These are phyloP conservation scores for Atlantisia rogersi DNA, from an alignment of 2,113 vertebrate genomes.

Conservation along the genomic window DNA sequence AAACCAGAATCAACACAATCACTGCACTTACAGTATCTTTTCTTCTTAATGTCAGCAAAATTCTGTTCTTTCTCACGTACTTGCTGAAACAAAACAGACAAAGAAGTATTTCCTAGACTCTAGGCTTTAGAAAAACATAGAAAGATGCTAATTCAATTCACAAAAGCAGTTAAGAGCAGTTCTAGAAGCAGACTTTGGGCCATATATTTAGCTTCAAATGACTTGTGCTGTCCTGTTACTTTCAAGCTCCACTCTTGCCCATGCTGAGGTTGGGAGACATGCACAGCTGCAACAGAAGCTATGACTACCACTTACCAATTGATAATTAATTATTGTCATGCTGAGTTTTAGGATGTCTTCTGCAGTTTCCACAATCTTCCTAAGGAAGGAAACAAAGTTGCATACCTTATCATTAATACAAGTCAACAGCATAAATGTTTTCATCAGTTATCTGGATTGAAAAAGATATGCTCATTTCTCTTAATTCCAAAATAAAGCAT, in stretches of 20 bases:
- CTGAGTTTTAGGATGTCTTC: slow-evolving; percentile 24
- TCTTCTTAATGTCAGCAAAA: slow-evolving; percentile 57
- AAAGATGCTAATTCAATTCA: neutral
- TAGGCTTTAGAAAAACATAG: neutral
- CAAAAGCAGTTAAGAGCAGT: neutral
- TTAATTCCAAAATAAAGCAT: neutral
- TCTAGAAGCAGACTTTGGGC: neutral
- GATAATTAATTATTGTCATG: neutral
- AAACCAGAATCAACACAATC: neutral
- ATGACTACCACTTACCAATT: slow-evolving; percentile 54
- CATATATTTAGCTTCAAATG: neutral
- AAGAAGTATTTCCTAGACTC: neutral
- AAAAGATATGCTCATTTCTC: neutral
- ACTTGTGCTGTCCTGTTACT: neutral
- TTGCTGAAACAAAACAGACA: slow-evolving; percentile 47
- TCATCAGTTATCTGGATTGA: neutral
- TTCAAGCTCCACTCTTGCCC: neutral
- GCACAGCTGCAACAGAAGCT: neutral
- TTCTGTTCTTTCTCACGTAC: slow-evolving; percentile 53
- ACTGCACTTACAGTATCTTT: slow-evolving; percentile 70
- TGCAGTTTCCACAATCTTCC: slow-evolving; percentile 53
- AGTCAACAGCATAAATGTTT: neutral
- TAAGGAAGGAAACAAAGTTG: slow-evolving; percentile 51
- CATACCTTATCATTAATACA: neutral
- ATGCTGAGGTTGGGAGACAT: neutral